Base-by-base conservation (phyloP, 2,888 invertebrate species). In the Phasia obesa region DNA sequence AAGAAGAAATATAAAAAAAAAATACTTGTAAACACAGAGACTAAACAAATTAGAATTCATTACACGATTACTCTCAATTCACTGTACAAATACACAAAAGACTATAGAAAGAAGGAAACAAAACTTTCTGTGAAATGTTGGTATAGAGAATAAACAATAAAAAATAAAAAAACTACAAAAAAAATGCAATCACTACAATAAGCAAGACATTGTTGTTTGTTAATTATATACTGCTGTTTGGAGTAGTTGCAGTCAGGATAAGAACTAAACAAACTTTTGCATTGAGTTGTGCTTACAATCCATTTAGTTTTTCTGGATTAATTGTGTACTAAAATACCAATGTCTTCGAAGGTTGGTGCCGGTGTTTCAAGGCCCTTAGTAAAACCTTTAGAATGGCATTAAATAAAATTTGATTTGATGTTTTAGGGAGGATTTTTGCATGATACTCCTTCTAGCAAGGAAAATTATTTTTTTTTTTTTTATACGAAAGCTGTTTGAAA, bases 61-160 rank as follows among this genome's bases (percentile, higher is more conserved):
- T 67, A 71, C 59, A 71, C 44, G 67, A 60, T 79, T 73, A 53
- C 73, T n/a, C n/a, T n/a, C n/a, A n/a, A n/a, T n/a, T n/a, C n/a
- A n/a, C n/a, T n/a, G n/a, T 67, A 67, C 65, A 60, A 51, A 23
- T 25, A 3, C 21, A 35, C 23, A 5, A 38, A 2, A 38, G 2
- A 38, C 38, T 9, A 9, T 21, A 42, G 13, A 64, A 49, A 59
- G 65, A 42, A 59, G 25, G 25, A 4, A 27, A 47, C 11, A 47
- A 27, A 47, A 17, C 23, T 2, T 17, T 7, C 3, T 17, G 2
- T 2, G 23, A 51, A 49, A 23, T 23, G 51, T n/a, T 47, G 11
- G n/a, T 23, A n/a, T 25, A n/a, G 35, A 23, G n/a, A n/a, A n/a
- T n/a, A n/a, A n/a, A n/a, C n/a, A n/a, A n/a, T n/a, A n/a, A n/a